A percentile compares a stretch with the other conserved stretches of the same genome.
phyloP scores from a whole-genome alignment of 2,888 invertebrate genomes.

The Linnaemya vulpina region DNA sequence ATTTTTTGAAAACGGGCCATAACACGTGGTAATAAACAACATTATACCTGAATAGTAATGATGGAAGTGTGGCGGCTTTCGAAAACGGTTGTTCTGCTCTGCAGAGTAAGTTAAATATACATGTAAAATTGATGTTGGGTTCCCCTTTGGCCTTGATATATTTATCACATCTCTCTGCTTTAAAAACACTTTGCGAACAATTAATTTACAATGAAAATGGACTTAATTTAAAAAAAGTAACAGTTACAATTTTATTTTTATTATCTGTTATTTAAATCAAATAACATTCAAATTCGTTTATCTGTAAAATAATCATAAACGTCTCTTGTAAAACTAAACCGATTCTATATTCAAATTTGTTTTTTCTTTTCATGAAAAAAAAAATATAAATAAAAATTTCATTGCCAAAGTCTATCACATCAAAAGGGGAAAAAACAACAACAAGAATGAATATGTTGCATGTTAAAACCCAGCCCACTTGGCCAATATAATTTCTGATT shows the following conservation, averaged over 20 bases:
- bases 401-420: constrained; percentile 66
- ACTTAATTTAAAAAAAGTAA: no score
- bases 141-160: no score
- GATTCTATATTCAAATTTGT: constrained; percentile 11
- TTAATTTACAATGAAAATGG: no score
- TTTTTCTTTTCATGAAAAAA: constrained; percentile 14
- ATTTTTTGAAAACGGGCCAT: no score
- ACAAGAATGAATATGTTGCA: constrained; percentile 43
- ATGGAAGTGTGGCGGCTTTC: no score
- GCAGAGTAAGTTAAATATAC: no score
- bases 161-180: no score
- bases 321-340: constrained; percentile 44
- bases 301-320: constrained; percentile 61
- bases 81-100: no score
- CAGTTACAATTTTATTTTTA: not conserved
- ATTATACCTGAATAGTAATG: no score
- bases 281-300: constrained; percentile 41
- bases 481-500: constrained; percentile 71
- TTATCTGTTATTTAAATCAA: constrained; percentile 13
- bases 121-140: no score
- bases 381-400: constrained; percentile 53
- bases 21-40: no score
- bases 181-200: no score
- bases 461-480: constrained; percentile 71
- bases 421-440: not conserved